phyloP scores from a whole-genome alignment of 2,113 vertebrate species.

The Chitala chitala region DNA sequence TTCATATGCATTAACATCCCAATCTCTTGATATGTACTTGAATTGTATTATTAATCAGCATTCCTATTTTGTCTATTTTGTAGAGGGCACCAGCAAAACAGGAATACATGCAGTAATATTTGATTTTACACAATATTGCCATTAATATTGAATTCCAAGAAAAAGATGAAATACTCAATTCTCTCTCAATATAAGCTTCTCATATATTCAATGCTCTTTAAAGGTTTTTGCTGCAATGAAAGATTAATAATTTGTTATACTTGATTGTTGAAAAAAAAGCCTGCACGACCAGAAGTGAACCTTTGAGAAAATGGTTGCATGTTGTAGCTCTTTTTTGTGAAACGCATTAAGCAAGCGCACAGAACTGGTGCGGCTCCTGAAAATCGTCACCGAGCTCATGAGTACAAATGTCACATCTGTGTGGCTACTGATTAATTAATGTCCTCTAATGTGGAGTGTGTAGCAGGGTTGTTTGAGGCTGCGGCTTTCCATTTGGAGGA shows the following conservation, averaged over 20 bases:
- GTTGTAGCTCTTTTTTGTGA: constrained; percentile 32
- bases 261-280: constrained; percentile 51
- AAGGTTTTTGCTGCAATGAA: constrained; percentile 29
- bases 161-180: constrained; percentile 26
- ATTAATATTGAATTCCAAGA: constrained; percentile 14
- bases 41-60: constrained; percentile 15
- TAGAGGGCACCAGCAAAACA: background rate
- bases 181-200: constrained; percentile 30
- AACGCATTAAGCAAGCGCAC: constrained; percentile 26
- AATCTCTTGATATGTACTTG: constrained; percentile 11
- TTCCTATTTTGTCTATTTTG: background rate
- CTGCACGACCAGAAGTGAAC: constrained; percentile 47
- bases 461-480: background rate
- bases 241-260: constrained; percentile 38
- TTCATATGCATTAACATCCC: background rate
- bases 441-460: background rate
- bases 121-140: constrained; percentile 10
- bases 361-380: background rate
- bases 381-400: background rate
- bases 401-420: constrained; percentile 5
- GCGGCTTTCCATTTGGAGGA: constrained; percentile 10
- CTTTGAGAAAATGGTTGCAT: constrained; percentile 42
- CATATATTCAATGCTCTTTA: constrained; percentile 27
- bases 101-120: background rate
- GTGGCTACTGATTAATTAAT: constrained; percentile 11